phyloP scores from a whole-genome alignment of 2,888 invertebrate species.

The Anthrax anthrax region DNA sequence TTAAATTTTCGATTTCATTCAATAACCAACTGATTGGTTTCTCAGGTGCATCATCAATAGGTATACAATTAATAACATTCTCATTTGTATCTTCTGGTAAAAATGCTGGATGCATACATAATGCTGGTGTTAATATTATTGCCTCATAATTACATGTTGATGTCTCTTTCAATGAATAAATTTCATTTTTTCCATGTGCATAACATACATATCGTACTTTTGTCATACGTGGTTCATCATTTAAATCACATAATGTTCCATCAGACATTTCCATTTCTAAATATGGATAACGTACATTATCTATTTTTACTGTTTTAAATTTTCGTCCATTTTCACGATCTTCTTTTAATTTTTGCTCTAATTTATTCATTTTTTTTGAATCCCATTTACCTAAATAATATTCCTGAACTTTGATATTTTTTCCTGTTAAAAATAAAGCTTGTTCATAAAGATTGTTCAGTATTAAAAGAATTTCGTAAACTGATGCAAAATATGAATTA shows the following conservation, averaged over 20 bases:
- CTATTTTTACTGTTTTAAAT: constrained; percentile 58
- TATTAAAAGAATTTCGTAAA: neutral
- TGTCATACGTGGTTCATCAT: constrained; percentile 65
- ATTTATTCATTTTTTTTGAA: constrained; percentile 44
- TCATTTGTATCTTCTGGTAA: constrained; percentile 65
- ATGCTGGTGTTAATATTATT: constrained; percentile 68
- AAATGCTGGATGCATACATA: constrained; percentile 84
- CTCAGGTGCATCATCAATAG: constrained; percentile 48
- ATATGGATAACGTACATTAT: constrained; percentile 78
- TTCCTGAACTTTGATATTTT: constrained; percentile 68
- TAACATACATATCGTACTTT: constrained; percentile 81
- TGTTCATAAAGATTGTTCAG: constrained; percentile 1
- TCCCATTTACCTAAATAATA: constrained; percentile 72
- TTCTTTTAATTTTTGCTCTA: constrained; percentile 38
- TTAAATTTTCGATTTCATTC: constrained; percentile 57
- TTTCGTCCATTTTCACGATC: constrained; percentile 40
- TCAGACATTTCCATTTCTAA: constrained; percentile 74
- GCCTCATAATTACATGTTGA: constrained; percentile 91
- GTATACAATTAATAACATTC: constrained; percentile 59
- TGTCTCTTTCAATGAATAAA: constrained; percentile 83
- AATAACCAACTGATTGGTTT: constrained; percentile 59
- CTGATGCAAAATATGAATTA: constrained; percentile 12
- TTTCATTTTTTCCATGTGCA: constrained; percentile 75
- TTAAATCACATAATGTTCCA: constrained; percentile 87
- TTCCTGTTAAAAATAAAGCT: constrained; percentile 34